phyloP scores from a whole-genome alignment of 1,140 invertebrate genomes.

The Telenomus remus region DNA sequence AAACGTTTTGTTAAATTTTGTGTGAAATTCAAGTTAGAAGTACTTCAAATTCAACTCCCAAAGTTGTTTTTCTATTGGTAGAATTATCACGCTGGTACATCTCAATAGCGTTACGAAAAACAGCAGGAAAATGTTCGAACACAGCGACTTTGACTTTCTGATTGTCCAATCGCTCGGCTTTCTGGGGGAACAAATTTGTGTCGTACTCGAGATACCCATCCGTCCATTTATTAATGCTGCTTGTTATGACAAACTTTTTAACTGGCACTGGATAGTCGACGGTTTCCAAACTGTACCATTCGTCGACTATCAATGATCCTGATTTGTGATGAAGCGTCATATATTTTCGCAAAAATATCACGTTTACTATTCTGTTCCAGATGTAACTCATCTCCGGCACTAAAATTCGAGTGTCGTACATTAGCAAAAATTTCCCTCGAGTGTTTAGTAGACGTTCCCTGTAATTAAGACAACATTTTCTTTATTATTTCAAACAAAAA shows the following conservation, averaged over 20 bases:
- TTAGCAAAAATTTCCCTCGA: slow-evolving; percentile 80
- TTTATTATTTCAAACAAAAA: too few species aligned
- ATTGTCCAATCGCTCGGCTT: slow-evolving; percentile 78
- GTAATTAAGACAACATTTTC: slow-evolving; percentile 49
- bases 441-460: slow-evolving; percentile 83
- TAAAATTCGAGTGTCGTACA: slow-evolving; percentile 82
- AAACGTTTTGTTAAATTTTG: too few species aligned
- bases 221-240: slow-evolving; percentile 80
- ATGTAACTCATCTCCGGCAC: slow-evolving; percentile 80
- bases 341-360: slow-evolving; percentile 82
- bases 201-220: slow-evolving; percentile 77
- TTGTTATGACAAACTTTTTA: slow-evolving; percentile 74
- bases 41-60: slow-evolving; percentile 81
- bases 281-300: slow-evolving; percentile 82
- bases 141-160: slow-evolving; percentile 76
- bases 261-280: slow-evolving; percentile 79
- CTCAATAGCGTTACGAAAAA: slow-evolving; percentile 70
- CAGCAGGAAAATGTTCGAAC: slow-evolving; percentile 83
- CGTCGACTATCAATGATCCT: slow-evolving; percentile 66
- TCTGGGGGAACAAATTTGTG: slow-evolving; percentile 77
- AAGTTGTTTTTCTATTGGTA: slow-evolving; percentile 50
- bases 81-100: slow-evolving; percentile 65
- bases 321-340: slow-evolving; percentile 60
- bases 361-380: slow-evolving; percentile 85
- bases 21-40: slow-evolving; percentile 29